Evolutionary conservation across 1,140 invertebrate genomes (phyloP).

Genomic region (Drosophila sucinea): DNA sequence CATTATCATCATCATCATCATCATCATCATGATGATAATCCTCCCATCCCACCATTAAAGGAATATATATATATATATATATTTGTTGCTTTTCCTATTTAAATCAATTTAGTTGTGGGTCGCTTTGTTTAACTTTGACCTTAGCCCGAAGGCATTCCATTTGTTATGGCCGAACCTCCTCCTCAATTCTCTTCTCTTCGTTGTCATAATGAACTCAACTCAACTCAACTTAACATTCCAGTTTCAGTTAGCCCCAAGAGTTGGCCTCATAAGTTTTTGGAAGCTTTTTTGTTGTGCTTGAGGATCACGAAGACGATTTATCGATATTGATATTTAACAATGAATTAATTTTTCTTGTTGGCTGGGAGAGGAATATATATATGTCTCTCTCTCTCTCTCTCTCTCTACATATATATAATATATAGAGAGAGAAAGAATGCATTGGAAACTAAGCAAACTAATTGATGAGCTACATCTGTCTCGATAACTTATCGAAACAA

Average conservation of each 20-base stretch:
- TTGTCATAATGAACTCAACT: slow-evolving; percentile 53
- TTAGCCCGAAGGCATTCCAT: slow-evolving; percentile 72
- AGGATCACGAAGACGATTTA: slow-evolving; percentile 57
- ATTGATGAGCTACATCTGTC: too few relatives aligned
- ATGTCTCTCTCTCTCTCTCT: background rate
- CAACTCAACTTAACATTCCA: slow-evolving; percentile 54
- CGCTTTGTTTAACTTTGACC: slow-evolving; percentile 78
- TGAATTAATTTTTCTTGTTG: slow-evolving; percentile 12
- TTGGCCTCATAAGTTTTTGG: slow-evolving; percentile 55
- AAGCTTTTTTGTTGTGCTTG: slow-evolving; percentile 25
- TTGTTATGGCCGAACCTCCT: slow-evolving; percentile 42
- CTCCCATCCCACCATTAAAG: slow-evolving; percentile 56
- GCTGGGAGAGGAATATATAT: background rate
- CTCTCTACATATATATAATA: background rate
- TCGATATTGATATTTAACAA: slow-evolving; percentile 40
- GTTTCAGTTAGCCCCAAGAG: slow-evolving; percentile 45
- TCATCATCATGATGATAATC: slow-evolving; percentile 8
- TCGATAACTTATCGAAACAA: background rate
- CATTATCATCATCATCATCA: slow-evolving; percentile 9
- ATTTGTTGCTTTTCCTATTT: slow-evolving; percentile 60
- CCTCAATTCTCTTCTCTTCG: slow-evolving; percentile 20
- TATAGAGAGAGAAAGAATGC: background rate
- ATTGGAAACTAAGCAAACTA: background rate
- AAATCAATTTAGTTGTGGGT: slow-evolving; percentile 80
- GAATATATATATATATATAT: slow-evolving; percentile 25